phyloP scores from a whole-genome alignment of 2,888 invertebrate genomes.

The Apeira syringaria region DNA sequence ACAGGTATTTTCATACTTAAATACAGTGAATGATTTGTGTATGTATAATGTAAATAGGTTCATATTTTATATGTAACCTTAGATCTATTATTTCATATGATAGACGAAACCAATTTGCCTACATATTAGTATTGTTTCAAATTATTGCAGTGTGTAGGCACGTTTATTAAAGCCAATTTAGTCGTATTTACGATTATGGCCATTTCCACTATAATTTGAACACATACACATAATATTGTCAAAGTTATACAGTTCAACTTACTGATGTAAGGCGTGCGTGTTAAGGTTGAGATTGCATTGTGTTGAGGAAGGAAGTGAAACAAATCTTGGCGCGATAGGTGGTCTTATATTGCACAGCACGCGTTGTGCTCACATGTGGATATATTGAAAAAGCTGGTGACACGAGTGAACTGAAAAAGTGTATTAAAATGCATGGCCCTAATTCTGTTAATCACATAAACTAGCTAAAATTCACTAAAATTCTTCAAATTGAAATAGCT shows the following conservation, averaged over 20 bases:
- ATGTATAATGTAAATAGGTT: no score
- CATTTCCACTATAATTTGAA: slow-evolving; percentile 54
- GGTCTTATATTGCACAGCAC: slow-evolving; percentile 50
- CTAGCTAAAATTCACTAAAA: no score
- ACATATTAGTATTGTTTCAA: slow-evolving; percentile 31
- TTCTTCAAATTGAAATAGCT: no score
- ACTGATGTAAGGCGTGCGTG: slow-evolving; percentile 20
- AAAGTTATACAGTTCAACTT: slow-evolving; percentile 40
- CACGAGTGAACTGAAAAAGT: no score
- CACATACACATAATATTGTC: no score
- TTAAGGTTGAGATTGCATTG: slow-evolving; percentile 31
- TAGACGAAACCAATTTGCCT: slow-evolving; percentile 20
- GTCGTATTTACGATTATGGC: slow-evolving; percentile 51
- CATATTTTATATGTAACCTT: no score
- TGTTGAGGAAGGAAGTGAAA: slow-evolving; percentile 27
- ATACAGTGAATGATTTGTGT: no score
- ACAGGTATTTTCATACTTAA: no score
- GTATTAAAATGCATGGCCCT: no score
- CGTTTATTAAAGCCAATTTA: slow-evolving; percentile 56
- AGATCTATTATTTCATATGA: no score
- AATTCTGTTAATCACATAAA: no score
- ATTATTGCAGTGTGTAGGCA: slow-evolving; percentile 38
- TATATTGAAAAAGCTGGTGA: slow-evolving; percentile 47
- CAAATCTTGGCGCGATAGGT: slow-evolving; percentile 40
- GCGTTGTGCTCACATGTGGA: slow-evolving; percentile 51